These are phyloP conservation scores for Sebastes matsubarae DNA, from an alignment of 2,797 vertebrate genomes.

Conservation along the genomic window DNA sequence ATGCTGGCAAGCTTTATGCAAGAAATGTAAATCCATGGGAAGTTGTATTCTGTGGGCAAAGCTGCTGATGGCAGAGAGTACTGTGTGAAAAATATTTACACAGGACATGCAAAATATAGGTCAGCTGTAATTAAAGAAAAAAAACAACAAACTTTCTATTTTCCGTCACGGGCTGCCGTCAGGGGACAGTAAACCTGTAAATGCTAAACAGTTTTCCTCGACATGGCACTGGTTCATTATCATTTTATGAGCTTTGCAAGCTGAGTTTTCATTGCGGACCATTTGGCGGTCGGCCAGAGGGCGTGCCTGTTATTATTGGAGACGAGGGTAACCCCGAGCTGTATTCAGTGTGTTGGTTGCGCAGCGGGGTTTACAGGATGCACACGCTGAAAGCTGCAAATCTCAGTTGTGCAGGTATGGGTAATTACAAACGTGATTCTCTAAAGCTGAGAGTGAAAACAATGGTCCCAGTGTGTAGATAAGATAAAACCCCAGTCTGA, in stretches of 20 bases:
- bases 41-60: slow-evolving; percentile 1
- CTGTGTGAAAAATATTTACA: not conserved
- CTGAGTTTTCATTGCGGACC: not conserved
- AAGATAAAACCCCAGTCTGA: not conserved
- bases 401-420: not conserved
- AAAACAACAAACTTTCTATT: not conserved
- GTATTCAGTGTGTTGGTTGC: not conserved
- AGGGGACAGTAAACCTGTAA: not conserved
- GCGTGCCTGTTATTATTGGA: not conserved
- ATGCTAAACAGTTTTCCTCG: slow-evolving; percentile 16
- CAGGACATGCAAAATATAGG: not conserved
- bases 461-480: not conserved
- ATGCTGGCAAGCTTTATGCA: not conserved
- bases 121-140: not conserved
- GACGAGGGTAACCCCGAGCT: not conserved
- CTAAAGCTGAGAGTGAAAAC: not conserved
- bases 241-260: slow-evolving; percentile 11
- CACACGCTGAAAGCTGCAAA: slow-evolving; percentile 1
- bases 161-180: not conserved
- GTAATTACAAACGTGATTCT: not conserved
- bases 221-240: slow-evolving; percentile 11
- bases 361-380: not conserved
- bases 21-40: not conserved
- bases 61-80: not conserved
- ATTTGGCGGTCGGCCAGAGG: slow-evolving; percentile 5